Conservation (phyloP, 2,797 vertebrate genomes). For the Tragopan temminckii region DNA sequence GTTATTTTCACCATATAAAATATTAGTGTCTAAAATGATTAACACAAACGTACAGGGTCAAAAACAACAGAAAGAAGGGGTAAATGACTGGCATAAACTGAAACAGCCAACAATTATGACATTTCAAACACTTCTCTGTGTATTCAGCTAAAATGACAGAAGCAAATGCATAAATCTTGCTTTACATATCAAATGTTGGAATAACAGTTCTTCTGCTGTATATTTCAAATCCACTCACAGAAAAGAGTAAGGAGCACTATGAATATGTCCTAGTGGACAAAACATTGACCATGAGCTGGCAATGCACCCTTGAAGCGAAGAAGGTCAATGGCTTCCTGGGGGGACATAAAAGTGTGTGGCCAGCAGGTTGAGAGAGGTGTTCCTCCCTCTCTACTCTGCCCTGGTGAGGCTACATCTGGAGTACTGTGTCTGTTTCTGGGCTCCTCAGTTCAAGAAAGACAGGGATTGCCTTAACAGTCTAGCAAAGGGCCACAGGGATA, state of each 20-base stretch:
- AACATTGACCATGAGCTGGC: not conserved
- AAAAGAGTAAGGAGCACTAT: not conserved
- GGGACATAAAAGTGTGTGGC: not conserved
- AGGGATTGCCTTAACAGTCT: no score
- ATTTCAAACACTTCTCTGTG: not conserved
- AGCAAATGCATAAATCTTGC: not conserved
- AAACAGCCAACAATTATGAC: not conserved
- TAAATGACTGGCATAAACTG: not conserved
- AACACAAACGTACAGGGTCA: not conserved
- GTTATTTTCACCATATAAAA: not conserved
- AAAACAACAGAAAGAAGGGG: not conserved
- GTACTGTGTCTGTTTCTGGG: not conserved
- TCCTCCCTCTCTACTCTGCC: not conserved
- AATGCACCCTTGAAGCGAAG: not conserved
- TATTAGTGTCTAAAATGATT: constrained; percentile 10
- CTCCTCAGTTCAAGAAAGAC: not conserved
- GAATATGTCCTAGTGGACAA: not conserved
- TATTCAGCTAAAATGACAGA: not conserved
- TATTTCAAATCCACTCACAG: not conserved
- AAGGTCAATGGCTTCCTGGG: not conserved
- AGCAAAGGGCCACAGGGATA: not conserved
- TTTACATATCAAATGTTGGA: not conserved
- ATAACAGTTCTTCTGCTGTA: not conserved
- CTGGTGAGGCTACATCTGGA: not conserved
- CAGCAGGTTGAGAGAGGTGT: not conserved